A percentile compares a stretch with the other conserved stretches of the same genome.
These are phyloP conservation scores for Drosophila prostipennis DNA, from an alignment of 2,888 invertebrate species.

Conservation along the genomic window DNA sequence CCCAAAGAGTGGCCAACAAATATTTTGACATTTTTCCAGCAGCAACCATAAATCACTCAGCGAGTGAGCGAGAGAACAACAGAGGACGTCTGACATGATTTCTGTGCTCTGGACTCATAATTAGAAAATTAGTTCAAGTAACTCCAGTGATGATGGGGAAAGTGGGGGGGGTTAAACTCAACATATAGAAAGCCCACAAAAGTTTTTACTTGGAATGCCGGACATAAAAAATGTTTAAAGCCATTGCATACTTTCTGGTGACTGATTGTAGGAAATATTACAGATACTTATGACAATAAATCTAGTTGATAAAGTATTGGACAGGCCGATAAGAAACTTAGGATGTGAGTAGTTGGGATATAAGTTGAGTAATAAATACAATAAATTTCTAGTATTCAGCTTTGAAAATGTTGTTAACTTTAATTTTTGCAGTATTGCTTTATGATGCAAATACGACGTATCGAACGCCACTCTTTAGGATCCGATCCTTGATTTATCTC, in stretches of 20 bases:
- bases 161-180: neutral
- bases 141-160: slow-evolving; percentile 26
- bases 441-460: too few species aligned
- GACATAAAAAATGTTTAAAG: neutral
- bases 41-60: slow-evolving; percentile 83
- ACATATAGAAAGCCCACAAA: too few species aligned
- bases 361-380: too few species aligned
- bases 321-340: neutral
- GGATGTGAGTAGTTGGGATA: neutral
- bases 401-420: too few species aligned
- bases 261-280: neutral
- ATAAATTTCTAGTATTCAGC: too few species aligned
- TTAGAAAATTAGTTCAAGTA: slow-evolving; percentile 80
- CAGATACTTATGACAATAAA: too few species aligned
- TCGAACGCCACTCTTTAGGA: neutral
- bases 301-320: too few species aligned
- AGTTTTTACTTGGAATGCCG: too few species aligned
- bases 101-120: slow-evolving; percentile 82
- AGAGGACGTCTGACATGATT: slow-evolving; percentile 77
- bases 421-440: too few species aligned
- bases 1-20: slow-evolving; percentile 52
- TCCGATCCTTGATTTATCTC: neutral
- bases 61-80: slow-evolving; percentile 56
- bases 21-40: slow-evolving; percentile 84
- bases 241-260: neutral